These are phyloP conservation scores for Mesaphorura yosii DNA, from an alignment of 1,140 invertebrate genomes.

Conservation along the genomic window DNA sequence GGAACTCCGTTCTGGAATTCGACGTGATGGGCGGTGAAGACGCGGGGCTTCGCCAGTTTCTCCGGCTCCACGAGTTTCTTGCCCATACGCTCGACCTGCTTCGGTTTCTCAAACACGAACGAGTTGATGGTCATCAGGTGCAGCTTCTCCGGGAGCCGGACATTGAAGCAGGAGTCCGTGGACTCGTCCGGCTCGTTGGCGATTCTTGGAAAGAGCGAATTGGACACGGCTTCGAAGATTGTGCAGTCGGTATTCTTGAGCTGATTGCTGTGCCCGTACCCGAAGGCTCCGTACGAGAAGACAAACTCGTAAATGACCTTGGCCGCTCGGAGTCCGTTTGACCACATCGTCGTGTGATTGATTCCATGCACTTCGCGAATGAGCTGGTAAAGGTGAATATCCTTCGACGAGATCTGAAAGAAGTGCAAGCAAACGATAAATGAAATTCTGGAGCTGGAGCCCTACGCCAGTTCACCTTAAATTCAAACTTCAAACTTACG, in stretches of 20 bases:
- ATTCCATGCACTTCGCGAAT: slow-evolving; percentile 17
- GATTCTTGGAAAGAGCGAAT: slow-evolving; percentile 26
- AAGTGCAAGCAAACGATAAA: no score
- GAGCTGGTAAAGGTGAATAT: slow-evolving; percentile 15
- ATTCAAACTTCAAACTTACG: no score
- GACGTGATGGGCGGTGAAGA: slow-evolving; percentile 12
- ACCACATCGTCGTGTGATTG: not conserved
- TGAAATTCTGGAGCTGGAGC: no score
- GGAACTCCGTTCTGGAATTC: slow-evolving; percentile 20
- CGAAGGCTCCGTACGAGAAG: slow-evolving; percentile 22
- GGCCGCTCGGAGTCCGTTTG: slow-evolving; percentile 10
- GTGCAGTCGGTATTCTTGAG: slow-evolving; percentile 14
- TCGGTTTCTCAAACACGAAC: slow-evolving; percentile 13
- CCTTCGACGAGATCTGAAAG: no score
- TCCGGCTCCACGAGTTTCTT: not conserved
- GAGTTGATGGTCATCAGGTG: slow-evolving; percentile 12
- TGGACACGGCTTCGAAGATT: slow-evolving; percentile 8
- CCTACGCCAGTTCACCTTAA: no score
- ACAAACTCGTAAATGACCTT: slow-evolving; percentile 17
- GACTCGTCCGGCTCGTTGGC: slow-evolving; percentile 1
- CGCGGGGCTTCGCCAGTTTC: slow-evolving; percentile 1
- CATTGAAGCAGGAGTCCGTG: slow-evolving; percentile 5
- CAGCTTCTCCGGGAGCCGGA: slow-evolving; percentile 8
- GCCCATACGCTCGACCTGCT: not conserved
- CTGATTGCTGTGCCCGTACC: slow-evolving; percentile 23